These are phyloP conservation scores for Cordilura impudica DNA, from an alignment of 2,888 invertebrate genomes.

Conservation along the genomic window DNA sequence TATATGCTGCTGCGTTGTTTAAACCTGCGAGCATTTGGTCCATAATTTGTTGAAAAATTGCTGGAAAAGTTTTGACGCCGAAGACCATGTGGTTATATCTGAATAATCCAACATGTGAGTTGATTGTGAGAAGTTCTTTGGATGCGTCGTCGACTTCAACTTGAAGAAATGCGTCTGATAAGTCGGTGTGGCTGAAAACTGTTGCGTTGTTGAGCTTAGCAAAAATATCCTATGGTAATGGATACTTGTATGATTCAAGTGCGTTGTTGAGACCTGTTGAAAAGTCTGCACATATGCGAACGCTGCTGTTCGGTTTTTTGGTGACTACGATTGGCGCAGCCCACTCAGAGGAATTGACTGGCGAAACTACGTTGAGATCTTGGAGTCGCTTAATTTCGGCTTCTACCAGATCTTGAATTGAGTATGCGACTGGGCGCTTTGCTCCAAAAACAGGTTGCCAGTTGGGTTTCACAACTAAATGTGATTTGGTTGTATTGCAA, in stretches of 20 bases:
- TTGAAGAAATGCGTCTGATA: constrained; percentile 60
- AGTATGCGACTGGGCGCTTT: constrained; percentile 63
- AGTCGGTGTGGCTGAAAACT: constrained; percentile 53
- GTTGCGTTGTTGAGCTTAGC: constrained; percentile 42
- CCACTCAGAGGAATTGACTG: constrained; percentile 62
- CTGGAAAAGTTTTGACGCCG: constrained; percentile 56
- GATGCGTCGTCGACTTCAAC: constrained; percentile 47
- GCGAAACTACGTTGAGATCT: constrained; percentile 53
- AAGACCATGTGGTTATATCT: constrained; percentile 48
- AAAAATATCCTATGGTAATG: constrained; percentile 60
- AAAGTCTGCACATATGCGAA: constrained; percentile 63
- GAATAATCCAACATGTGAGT: constrained; percentile 41
- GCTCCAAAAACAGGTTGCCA: constrained; percentile 59
- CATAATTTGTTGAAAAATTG: constrained; percentile 62
- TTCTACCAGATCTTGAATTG: constrained; percentile 60
- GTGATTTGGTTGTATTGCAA: constrained; percentile 57
- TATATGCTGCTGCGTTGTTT: constrained; percentile 23
- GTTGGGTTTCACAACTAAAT: constrained; percentile 56
- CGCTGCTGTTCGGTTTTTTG: constrained; percentile 53
- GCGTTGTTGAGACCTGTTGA: constrained; percentile 60
- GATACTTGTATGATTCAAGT: constrained; percentile 59
- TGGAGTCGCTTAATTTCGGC: constrained; percentile 57
- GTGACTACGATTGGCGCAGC: constrained; percentile 63
- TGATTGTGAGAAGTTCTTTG: constrained; percentile 45
- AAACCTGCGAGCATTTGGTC: constrained; percentile 55